Evolutionary conservation across 2,797 vertebrate species (phyloP), one percentile per base, ranked within the genome.

Genomic region (Siniperca scherzeri): DNA sequence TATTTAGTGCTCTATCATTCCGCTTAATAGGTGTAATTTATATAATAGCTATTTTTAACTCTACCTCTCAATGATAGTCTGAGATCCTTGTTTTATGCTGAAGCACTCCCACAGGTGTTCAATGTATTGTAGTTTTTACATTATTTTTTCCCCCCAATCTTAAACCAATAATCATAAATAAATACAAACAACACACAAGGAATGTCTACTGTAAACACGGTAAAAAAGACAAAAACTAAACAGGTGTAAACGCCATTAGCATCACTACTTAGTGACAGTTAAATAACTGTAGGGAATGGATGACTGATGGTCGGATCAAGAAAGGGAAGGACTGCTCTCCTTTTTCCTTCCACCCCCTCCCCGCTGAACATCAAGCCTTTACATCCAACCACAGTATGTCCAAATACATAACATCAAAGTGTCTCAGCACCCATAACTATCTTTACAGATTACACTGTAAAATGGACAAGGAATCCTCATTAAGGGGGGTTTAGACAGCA

Each of bases 141-240:
- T 89, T 86, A 90, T 85, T 70, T 82, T 82, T 83, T 66, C 46
- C 77, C 89, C 90, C 88, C 87, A 82, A 77, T 97, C 50, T 97
- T 97, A 97, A 98, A 97, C 94, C 95, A 96, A 97, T 97, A 98
- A 97, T 98, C 96, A 99, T 99, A 99, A 99, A 99, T 99, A 99
- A 99, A 99, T 98, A 99, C 97, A 98, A 96, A 95, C 91, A 92
- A 97, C 97, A 98, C 97, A 97, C 97, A 96, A 98, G 97, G 97
- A 99, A 99, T 98, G 98, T 98, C 97, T 99, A 99, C 97, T 97
- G 97, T 97, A 97, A 98, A 99, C 96, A 98, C 97, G 97, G 94
- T 95, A 95, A 94, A 95, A 95, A 95, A 95, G 97, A 98, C 96
- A 91, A 91, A 97, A 95, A 94, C 95, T 98, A 97, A 95, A 93